Evolutionary conservation across 2,888 invertebrate genomes (phyloP).

Genomic region (Heliconius ismenius): DNA sequence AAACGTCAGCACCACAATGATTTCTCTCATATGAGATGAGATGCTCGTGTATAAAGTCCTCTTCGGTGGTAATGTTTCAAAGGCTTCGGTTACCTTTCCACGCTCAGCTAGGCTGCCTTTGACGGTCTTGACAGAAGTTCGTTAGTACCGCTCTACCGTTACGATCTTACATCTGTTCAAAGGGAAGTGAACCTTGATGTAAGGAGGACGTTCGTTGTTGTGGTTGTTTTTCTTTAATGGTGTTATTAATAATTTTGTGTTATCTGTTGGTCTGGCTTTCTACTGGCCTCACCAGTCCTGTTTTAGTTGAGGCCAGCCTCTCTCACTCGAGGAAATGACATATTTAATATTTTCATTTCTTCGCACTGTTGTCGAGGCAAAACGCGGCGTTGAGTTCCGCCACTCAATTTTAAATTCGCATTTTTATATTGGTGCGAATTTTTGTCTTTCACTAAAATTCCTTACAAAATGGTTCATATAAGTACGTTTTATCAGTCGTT

Average conservation of each 20-base stretch:
- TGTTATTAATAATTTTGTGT: no score
- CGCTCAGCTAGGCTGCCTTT: slow-evolving; percentile 28
- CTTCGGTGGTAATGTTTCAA: slow-evolving; percentile 32
- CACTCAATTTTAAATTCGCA: no score
- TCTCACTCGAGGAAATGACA: no score
- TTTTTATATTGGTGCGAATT: not conserved
- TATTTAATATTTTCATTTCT: no score
- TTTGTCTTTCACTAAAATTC: no score
- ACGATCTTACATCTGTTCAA: slow-evolving; percentile 25
- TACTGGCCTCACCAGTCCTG: no score
- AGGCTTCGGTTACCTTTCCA: slow-evolving; percentile 32
- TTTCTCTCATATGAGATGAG: slow-evolving; percentile 1
- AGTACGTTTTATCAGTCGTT: no score
- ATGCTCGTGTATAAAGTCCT: slow-evolving; percentile 18
- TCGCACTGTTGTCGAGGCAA: no score
- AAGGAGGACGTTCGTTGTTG: not conserved
- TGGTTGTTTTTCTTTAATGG: not conserved
- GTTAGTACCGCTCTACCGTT: slow-evolving; percentile 29
- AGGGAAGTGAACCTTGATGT: not conserved
- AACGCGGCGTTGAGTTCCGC: no score
- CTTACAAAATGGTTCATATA: no score
- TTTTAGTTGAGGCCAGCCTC: no score
- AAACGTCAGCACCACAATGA: not conserved
- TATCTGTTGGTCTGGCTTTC: no score
- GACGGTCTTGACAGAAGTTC: slow-evolving; percentile 32